Conservation (phyloP, 2,113 vertebrate species). For the Fulica atra region DNA sequence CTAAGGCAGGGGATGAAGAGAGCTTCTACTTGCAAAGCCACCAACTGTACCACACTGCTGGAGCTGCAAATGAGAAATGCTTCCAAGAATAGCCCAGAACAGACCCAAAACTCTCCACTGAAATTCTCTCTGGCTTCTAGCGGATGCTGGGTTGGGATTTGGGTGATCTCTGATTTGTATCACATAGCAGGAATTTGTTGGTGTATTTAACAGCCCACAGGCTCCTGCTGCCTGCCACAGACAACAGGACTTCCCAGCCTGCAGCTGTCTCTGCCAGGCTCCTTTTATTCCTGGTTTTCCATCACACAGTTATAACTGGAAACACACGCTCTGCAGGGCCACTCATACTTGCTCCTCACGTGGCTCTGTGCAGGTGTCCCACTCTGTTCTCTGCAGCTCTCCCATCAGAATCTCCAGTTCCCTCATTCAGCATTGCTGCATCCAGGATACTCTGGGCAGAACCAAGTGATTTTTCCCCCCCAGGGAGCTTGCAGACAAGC, state of each 20-base stretch:
- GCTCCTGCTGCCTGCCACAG: neutral
- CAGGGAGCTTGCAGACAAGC: neutral
- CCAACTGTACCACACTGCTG: neutral
- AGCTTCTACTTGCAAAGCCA: neutral
- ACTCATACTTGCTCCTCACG: accelerated
- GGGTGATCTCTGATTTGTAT: neutral
- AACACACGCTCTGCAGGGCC: accelerated
- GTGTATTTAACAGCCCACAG: neutral
- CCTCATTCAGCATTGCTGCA: neutral
- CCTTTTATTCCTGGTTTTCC: neutral
- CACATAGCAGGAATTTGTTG: neutral
- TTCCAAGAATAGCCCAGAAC: neutral
- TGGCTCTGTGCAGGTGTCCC: neutral
- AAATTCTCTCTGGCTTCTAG: neutral
- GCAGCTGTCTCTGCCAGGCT: neutral
- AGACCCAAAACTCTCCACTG: neutral
- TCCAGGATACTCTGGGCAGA: neutral
- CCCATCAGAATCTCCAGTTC: neutral
- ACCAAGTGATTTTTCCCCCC: constrained; percentile 11
- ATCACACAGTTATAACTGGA: neutral
- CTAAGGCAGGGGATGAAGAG: neutral
- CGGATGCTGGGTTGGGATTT: neutral
- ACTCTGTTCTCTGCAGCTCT: neutral
- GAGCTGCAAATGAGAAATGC: neutral
- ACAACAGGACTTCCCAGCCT: neutral